Evolutionary conservation across 1,140 invertebrate species (phyloP).

Genomic region (Pogonognathellus flavescens): DNA sequence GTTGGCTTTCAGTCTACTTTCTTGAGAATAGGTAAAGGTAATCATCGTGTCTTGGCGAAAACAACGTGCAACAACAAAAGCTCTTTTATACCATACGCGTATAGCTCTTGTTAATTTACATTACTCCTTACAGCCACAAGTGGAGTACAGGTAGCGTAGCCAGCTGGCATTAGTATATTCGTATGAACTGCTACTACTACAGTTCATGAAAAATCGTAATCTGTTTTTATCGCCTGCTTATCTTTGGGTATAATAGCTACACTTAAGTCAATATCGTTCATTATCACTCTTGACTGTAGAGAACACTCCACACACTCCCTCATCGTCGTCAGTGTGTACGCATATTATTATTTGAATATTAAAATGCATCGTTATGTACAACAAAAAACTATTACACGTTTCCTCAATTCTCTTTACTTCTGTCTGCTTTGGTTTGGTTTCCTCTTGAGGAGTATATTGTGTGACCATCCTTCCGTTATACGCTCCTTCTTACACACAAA

Average conservation of each 20-base stretch:
- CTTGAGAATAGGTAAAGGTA: too few relatives aligned
- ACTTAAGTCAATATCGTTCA: background rate
- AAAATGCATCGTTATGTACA: constrained; percentile 30
- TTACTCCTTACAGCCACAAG: too few relatives aligned
- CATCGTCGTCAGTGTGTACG: background rate
- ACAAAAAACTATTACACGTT: constrained; percentile 17
- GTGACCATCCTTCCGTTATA: background rate
- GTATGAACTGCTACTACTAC: background rate
- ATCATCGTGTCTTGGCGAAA: too few relatives aligned
- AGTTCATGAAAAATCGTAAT: constrained; percentile 20
- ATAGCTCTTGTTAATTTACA: too few relatives aligned
- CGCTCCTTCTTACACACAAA: too few relatives aligned
- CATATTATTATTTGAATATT: constrained; percentile 28
- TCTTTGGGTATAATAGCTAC: background rate
- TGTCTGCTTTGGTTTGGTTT: constrained; percentile 13
- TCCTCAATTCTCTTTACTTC: constrained; percentile 19
- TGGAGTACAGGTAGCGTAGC: too few relatives aligned
- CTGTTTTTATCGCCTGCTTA: background rate
- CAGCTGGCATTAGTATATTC: too few relatives aligned
- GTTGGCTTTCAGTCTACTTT: too few relatives aligned
- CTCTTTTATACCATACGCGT: too few relatives aligned
- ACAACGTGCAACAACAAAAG: too few relatives aligned
- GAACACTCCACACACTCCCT: too few relatives aligned
- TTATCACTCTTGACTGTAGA: background rate
- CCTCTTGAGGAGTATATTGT: background rate